Base-by-base conservation (phyloP, 2,888 invertebrate species). In the Oligia fasciuncula region DNA sequence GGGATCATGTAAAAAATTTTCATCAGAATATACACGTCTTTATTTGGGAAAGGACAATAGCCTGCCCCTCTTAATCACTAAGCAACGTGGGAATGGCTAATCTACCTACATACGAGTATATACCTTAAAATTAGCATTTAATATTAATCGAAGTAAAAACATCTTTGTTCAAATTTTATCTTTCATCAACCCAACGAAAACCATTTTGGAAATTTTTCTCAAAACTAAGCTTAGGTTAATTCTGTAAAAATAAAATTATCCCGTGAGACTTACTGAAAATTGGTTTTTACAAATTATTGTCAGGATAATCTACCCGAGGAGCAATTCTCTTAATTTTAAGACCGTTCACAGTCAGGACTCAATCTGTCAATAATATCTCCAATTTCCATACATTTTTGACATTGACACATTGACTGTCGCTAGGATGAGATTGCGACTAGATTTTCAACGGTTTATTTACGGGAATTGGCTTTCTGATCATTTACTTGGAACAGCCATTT, bases 31-130 rank as follows among this genome's bases (percentile, higher is more conserved):
- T 68, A 73, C 9, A 60, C 49, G 11, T 57, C 14, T 46, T 79
- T 8, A 51, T 51, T 78, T 70, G 40, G 1, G 14, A 80, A 81
- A 73, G 57, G 54, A 72, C 72, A 80, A 65, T 57, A 23, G 46
- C 40, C 23, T 72, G 13, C 17, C 66, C 60, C 6, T 43, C 11
- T 57, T 29, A 46, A 4, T 49, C 17, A 71, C 13, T 9, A 0
- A 70, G 0, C 65, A 23, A 40, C 65, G 80, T 79, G 80, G 9
- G 80, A 79, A 57, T 29, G 3, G 23, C 0, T n/a, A 17, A 17
- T n/a, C 11, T 46, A n/a, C 14, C 19, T 17, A 54, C 4, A 5
- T 40, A 29, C 29, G 29, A 29, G 29, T 29, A 63, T 1, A n/a
- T 13, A 54, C 4, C 51, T 43, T 57, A n/a, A 79, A 63, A 63